A percentile compares a stretch with the other conserved stretches of the same genome.
These are phyloP conservation scores for Aurelia sp. DNA, from an alignment of 30 jellyfish, hydroid and myxozoan genomes.

Conservation along the genomic window DNA sequence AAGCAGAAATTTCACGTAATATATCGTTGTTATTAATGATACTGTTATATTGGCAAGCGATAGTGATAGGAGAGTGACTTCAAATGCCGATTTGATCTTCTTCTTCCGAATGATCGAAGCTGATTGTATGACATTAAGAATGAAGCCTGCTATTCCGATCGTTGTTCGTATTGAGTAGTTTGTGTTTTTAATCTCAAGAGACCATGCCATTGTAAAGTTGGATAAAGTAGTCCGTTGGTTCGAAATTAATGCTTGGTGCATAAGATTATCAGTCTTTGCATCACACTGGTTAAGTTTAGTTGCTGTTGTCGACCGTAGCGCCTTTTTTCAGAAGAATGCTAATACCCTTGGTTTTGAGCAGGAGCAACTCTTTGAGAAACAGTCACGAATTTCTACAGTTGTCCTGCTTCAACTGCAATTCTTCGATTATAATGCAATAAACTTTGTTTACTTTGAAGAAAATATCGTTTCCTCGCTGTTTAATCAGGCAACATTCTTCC, in stretches of 20 bases:
- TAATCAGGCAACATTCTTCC: too few species aligned
- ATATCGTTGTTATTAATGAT: neutral
- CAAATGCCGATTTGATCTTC: neutral
- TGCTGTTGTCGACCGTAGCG: too few species aligned
- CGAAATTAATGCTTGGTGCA: conserved; percentile 1
- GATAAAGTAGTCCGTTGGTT: neutral
- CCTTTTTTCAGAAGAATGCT: too few species aligned
- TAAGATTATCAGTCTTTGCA: neutral
- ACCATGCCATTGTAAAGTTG: neutral
- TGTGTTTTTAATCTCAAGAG: neutral
- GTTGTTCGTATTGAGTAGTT: neutral
- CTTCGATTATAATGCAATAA: too few species aligned
- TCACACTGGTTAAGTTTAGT: too few species aligned
- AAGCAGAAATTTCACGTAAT: neutral
- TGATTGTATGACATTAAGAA: neutral
- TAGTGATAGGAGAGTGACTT: neutral
- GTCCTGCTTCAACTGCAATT: too few species aligned
- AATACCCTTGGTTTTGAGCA: too few species aligned
- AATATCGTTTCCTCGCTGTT: too few species aligned
- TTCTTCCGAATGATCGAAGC: neutral
- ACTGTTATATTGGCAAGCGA: neutral
- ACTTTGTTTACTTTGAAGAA: too few species aligned
- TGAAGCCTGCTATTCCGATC: neutral
- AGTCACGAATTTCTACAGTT: too few species aligned
- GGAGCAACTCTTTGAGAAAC: too few species aligned